Evolutionary conservation across 2,888 invertebrate genomes (phyloP), one percentile per base, ranked within the genome.

Genomic region (Sisyra terminalis): DNA sequence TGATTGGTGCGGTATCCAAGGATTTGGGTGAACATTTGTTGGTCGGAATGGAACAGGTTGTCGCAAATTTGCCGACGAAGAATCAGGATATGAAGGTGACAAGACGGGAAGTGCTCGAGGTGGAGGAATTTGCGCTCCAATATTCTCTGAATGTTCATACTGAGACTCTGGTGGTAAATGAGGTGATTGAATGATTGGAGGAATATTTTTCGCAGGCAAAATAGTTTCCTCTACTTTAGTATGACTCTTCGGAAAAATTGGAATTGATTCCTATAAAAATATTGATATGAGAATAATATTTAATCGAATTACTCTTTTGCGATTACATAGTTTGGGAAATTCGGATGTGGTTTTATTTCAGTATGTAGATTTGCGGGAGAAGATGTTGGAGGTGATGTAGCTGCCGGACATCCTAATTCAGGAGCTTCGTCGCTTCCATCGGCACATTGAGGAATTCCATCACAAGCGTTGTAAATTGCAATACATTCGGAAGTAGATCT

Each of bases 381-480:
- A 34, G 53, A 51, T 8, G 56, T 49, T 17, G 63, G 50, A n/a
- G 61, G 46, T 2, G 64, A 60, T 30, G 67, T 60, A 11, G 65
- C 57, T 35, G 67, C 64, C 3, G 80, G 84, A 57, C 85, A 85
- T 46, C 74, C 75, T 47, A 89, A 70, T 63, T 88, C 88, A 18
- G 82, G 76, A 40, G 83, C 85, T 65, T 92, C 92, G 61, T 93
- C 93, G 57, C 88, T 89, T 49, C 81, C 87, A 66, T 93, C 92
- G 2, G 81, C 72, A 62, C 87, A 90, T 64, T 92, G 90, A 17
- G 88, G 80, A 52, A 94, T 86, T 41, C 90, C 90, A 62, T 93
- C 89, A 56, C 93, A 94, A 7, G 86, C 89, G 63, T 94, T 93
- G 65, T 94, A 94, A 52, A 92, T 75, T 5, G 90, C 93, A 53